Conservation (phyloP, 2,797 vertebrate genomes). For the Arrhamphus sclerolepis region DNA sequence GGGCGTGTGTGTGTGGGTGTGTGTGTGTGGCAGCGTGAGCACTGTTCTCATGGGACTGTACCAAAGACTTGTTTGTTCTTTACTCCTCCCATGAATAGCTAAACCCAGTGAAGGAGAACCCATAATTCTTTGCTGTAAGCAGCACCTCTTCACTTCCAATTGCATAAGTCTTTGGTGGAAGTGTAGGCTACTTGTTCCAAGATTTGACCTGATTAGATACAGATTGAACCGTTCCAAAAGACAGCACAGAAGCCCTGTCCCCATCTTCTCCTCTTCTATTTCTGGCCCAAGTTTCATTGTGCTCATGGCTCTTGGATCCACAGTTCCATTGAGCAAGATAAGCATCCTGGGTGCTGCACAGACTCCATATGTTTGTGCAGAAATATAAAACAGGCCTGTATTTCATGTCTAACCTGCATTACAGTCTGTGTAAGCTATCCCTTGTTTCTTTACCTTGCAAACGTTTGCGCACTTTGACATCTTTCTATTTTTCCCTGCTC, state of each 20-base stretch:
- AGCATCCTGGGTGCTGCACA: too few species aligned
- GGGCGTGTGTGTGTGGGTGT: constrained; percentile 50
- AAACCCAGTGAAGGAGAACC: constrained; percentile 81
- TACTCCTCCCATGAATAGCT: constrained; percentile 61
- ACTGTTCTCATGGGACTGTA: constrained; percentile 62
- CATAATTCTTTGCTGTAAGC: constrained; percentile 82
- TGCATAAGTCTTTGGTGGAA: constrained; percentile 78
- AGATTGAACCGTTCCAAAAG: constrained; percentile 76
- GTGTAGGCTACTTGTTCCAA: constrained; percentile 69
- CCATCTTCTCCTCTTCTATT: constrained; percentile 50
- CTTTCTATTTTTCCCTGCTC: constrained; percentile 24
- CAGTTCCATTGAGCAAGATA: constrained; percentile 17
- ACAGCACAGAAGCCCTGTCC: constrained; percentile 60
- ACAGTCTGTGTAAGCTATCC: neutral
- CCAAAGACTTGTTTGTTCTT: constrained; percentile 75
- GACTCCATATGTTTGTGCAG: neutral
- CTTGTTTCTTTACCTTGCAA: constrained; percentile 12
- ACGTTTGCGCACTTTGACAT: neutral
- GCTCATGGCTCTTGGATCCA: constrained; percentile 30
- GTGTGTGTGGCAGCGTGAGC: constrained; percentile 12
- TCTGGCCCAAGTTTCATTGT: constrained; percentile 29
- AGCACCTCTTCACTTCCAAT: constrained; percentile 79
- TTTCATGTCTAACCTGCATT: neutral
- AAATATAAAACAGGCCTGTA: neutral
- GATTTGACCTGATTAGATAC: constrained; percentile 81